phyloP scores from a whole-genome alignment of 2,797 vertebrate species.

The Siniperca scherzeri region DNA sequence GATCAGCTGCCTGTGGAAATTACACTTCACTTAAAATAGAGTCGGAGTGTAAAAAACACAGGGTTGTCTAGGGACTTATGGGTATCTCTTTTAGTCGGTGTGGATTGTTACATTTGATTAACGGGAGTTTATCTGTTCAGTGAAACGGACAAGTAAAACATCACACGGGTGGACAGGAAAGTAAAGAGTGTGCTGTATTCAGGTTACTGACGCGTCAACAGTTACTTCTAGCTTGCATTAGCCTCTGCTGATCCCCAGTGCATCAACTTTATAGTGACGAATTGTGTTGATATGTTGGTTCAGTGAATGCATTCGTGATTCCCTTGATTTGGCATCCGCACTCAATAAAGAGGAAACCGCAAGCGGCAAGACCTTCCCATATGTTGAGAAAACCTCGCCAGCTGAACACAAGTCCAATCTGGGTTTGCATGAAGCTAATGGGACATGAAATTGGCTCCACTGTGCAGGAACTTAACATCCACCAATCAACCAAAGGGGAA shows the following conservation, averaged over 20 bases:
- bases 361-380: slow-evolving; percentile 45
- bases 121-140: not conserved
- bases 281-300: slow-evolving; percentile 4
- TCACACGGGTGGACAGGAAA: not conserved
- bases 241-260: not conserved
- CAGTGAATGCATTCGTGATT: slow-evolving; percentile 15
- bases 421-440: slow-evolving; percentile 77
- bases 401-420: slow-evolving; percentile 63
- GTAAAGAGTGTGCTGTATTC: not conserved
- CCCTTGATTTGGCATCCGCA: slow-evolving; percentile 8
- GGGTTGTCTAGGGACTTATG: not conserved
- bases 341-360: slow-evolving; percentile 86
- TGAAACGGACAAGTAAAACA: not conserved
- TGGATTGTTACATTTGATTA: not conserved
- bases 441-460: slow-evolving; percentile 77
- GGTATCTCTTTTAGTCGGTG: no score
- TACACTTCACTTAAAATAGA: not conserved
- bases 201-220: not conserved
- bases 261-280: slow-evolving; percentile 3
- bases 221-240: not conserved
- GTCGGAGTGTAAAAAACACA: not conserved
- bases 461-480: slow-evolving; percentile 61
- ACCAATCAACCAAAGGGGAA: slow-evolving; percentile 69
- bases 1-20: not conserved
- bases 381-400: slow-evolving; percentile 52